These are phyloP conservation scores for Mustela nigripes DNA, from an alignment of 2,113 vertebrate genomes.

Conservation along the genomic window DNA sequence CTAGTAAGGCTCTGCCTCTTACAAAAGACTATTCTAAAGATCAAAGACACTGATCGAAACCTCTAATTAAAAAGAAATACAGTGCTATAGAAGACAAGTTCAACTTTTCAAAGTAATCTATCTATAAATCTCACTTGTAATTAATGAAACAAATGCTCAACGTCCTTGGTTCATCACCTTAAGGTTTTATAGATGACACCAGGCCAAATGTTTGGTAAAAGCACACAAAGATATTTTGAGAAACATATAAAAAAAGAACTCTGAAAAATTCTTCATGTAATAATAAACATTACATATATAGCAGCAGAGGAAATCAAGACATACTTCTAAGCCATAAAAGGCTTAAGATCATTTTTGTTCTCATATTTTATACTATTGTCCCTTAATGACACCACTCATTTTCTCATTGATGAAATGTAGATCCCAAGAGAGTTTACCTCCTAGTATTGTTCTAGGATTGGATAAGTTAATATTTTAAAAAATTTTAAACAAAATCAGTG, in stretches of 20 bases:
- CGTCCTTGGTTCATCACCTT: not conserved
- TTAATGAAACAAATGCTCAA: not conserved
- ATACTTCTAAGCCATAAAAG: not conserved
- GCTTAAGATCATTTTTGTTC: not conserved
- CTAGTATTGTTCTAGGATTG: not conserved
- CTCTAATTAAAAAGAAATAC: slow-evolving; percentile 6
- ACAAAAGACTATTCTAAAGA: slow-evolving; percentile 28
- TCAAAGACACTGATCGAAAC: not conserved
- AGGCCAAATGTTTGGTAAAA: not conserved
- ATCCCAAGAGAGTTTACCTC: not conserved
- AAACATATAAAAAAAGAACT: not conserved
- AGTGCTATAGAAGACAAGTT: not conserved
- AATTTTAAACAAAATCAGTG: not conserved
- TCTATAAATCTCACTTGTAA: not conserved
- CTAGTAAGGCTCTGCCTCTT: not conserved
- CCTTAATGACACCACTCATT: not conserved
- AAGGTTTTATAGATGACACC: not conserved
- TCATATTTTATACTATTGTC: not conserved
- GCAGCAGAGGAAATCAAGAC: not conserved
- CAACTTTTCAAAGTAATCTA: not conserved
- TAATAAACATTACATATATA: not conserved
- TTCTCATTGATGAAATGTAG: not conserved
- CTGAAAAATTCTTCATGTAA: not conserved
- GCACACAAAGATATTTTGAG: not conserved
- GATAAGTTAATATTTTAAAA: not conserved